phyloP scores from a whole-genome alignment of 2,797 vertebrate species.

The Sebastes kiyomatsui region DNA sequence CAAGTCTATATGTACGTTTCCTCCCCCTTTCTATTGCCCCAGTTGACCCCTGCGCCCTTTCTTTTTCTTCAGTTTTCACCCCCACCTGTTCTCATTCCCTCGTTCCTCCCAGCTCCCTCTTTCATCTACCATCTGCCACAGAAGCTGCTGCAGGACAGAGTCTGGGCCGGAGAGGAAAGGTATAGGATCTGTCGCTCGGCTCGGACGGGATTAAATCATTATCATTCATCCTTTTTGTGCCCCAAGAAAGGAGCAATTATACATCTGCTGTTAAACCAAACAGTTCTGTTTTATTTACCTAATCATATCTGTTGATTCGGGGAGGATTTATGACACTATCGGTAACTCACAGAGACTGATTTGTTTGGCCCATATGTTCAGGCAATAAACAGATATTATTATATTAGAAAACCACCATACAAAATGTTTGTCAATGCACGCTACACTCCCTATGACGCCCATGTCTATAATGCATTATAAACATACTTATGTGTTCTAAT shows the following conservation, averaged over 20 bases:
- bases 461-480: neutral
- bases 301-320: neutral
- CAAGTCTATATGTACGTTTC: conserved; percentile 60
- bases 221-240: conserved; percentile 36
- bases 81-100: conserved; percentile 78
- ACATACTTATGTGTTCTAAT: neutral
- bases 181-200: conserved; percentile 15
- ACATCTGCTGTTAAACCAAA: conserved; percentile 47
- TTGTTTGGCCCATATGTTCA: conserved; percentile 31
- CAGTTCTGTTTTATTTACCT: conserved; percentile 40
- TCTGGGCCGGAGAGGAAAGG: conserved; percentile 34
- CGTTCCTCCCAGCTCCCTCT: conserved; percentile 64
- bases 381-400: neutral
- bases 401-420: neutral
- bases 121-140: conserved; percentile 85
- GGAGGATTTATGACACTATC: conserved; percentile 1
- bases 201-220: conserved; percentile 61
- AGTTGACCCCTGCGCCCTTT: conserved; percentile 74
- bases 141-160: conserved; percentile 47
- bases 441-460: too few species aligned
- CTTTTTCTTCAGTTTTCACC: conserved; percentile 74
- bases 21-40: conserved; percentile 62
- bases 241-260: conserved; percentile 54
- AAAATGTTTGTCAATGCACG: neutral
- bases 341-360: conserved; percentile 7